Percentiles rank a stretch among this genome's conserved stretches.
phyloP scores from a whole-genome alignment of 2,888 invertebrate genomes.

The Phortica magna region DNA sequence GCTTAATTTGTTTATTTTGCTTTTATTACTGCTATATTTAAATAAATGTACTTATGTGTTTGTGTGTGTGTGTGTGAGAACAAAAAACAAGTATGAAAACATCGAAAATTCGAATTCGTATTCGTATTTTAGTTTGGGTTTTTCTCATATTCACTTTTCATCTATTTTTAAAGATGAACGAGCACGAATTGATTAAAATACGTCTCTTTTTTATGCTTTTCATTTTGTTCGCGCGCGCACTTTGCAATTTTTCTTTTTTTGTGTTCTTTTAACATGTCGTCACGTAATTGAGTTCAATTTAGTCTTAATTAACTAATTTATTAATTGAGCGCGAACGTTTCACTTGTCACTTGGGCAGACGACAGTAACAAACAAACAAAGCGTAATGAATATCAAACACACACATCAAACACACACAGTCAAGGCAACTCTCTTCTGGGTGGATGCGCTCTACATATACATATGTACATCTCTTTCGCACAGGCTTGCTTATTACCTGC shows the following conservation, averaged over 20 bases:
- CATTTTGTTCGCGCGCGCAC: background rate
- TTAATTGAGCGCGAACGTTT: background rate
- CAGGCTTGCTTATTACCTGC: constrained; percentile 81
- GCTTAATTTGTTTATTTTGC: constrained; percentile 26
- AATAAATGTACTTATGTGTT: background rate
- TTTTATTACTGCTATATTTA: constrained; percentile 10
- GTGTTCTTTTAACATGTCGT: background rate
- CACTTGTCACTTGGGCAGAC: background rate
- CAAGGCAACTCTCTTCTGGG: too few relatives aligned
- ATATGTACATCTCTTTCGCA: constrained; percentile 9
- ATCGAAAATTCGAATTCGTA: background rate
- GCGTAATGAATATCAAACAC: background rate
- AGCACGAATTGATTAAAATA: constrained; percentile 39
- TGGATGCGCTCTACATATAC: too few relatives aligned
- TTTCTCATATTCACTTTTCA: background rate
- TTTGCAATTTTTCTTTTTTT: background rate
- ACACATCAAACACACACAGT: background rate
- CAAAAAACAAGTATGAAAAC: background rate
- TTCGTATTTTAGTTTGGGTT: constrained; percentile 10
- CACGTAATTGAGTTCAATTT: background rate
- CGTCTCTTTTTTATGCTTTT: background rate
- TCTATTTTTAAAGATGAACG: constrained; percentile 47
- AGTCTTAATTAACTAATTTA: background rate
- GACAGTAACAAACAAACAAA: background rate
- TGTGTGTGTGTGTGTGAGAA: background rate